Evolutionary conservation across 2,113 vertebrate genomes (phyloP).

Genomic region (Dinomys branickii): DNA sequence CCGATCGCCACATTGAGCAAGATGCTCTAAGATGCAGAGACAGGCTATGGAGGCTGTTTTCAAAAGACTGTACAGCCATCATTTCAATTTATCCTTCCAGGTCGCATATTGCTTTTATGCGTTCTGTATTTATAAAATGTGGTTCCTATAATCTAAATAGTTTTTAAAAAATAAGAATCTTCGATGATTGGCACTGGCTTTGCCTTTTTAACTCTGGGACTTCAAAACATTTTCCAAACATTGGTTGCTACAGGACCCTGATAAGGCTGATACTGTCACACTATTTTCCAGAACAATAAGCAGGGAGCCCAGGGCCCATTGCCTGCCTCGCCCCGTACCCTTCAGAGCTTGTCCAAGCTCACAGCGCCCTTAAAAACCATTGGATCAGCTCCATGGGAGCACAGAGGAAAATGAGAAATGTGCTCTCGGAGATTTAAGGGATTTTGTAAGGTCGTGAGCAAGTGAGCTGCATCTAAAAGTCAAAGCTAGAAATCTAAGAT

Average conservation of each 20-base stretch:
- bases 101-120: conserved; percentile 12
- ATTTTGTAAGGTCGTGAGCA: conserved; percentile 68
- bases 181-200: conserved; percentile 47
- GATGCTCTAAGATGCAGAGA: neutral
- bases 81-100: conserved; percentile 1
- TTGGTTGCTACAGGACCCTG: conserved; percentile 56
- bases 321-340: conserved; percentile 60
- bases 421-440: conserved; percentile 69
- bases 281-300: conserved; percentile 74
- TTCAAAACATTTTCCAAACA: conserved; percentile 74
- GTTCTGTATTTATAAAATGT: neutral
- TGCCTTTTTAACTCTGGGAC: conserved; percentile 59
- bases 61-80: conserved; percentile 4
- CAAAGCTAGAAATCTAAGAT: conserved; percentile 61
- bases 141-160: conserved; percentile 8
- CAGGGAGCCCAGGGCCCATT: conserved; percentile 64
- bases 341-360: conserved; percentile 64
- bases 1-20: neutral
- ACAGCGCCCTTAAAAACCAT: conserved; percentile 72
- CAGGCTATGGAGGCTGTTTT: neutral
- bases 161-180: conserved; percentile 54
- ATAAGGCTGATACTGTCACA: conserved; percentile 66
- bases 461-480: conserved; percentile 69
- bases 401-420: conserved; percentile 72
- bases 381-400: conserved; percentile 68